Evolutionary conservation across 2,888 invertebrate species (phyloP).

Genomic region (Dryobota labecula): DNA sequence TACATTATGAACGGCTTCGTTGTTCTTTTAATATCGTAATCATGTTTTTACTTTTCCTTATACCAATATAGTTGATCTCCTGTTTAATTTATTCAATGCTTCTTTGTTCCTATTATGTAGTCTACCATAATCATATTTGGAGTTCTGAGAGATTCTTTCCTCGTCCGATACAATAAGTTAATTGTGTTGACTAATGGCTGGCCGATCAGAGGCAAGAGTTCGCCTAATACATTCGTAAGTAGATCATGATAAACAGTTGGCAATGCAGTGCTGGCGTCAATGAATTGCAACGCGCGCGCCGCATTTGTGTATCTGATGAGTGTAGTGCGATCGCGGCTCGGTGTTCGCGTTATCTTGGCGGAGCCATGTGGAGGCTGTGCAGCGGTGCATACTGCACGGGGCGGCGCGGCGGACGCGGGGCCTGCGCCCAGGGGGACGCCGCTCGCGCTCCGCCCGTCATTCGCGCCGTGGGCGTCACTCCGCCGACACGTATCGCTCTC

Average conservation of each 20-base stretch:
- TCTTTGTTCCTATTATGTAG: conserved; percentile 49
- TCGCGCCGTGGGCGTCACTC: conserved; percentile 80
- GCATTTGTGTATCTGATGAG: conserved; percentile 74
- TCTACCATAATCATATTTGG: conserved; percentile 50
- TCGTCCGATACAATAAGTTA: conserved; percentile 42
- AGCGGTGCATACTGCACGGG: conserved; percentile 84
- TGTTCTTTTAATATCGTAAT: conserved; percentile 62
- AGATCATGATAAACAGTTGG: conserved; percentile 79
- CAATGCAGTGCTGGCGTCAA: conserved; percentile 83
- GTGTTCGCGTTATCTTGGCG: conserved; percentile 77
- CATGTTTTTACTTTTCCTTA: conserved; percentile 52
- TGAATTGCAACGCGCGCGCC: conserved; percentile 79
- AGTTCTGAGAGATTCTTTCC: conserved; percentile 41
- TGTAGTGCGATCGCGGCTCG: conserved; percentile 74
- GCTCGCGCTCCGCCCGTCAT: conserved; percentile 77
- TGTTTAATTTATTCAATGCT: conserved; percentile 56
- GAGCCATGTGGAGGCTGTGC: conserved; percentile 86
- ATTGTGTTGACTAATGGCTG: conserved; percentile 45
- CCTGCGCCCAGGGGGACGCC: conserved; percentile 69
- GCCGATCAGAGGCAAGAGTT: conserved; percentile 31
- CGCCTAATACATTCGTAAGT: conserved; percentile 53
- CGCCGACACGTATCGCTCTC: conserved; percentile 70
- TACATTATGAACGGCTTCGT: conserved; percentile 57
- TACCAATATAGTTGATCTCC: conserved; percentile 33
- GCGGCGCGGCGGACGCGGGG: conserved; percentile 65